Evolutionary conservation across 1,140 invertebrate species (phyloP).

Genomic region (Chelonus insularis): DNA sequence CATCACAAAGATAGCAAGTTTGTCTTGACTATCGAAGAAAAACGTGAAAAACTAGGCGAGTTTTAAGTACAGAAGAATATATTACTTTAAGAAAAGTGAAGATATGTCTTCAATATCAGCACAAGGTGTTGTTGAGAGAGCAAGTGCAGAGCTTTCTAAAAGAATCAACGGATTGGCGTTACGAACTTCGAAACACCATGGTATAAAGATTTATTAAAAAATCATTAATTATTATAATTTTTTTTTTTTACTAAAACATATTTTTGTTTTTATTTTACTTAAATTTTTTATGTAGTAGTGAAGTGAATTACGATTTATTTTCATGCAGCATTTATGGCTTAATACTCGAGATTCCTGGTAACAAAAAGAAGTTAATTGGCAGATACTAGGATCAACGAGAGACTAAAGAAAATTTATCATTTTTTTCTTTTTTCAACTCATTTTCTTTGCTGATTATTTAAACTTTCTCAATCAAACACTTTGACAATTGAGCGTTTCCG

Average conservation of each 20-base stretch:
- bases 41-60: no score
- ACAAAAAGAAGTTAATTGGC: slow-evolving; percentile 14
- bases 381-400: slow-evolving; percentile 23
- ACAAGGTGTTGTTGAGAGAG: slow-evolving; percentile 83
- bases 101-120: slow-evolving; percentile 69
- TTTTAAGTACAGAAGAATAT: no score
- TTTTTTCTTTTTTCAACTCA: no score
- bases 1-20: no score
- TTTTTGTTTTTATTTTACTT: neutral
- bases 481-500: neutral
- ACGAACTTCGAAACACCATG: slow-evolving; percentile 68
- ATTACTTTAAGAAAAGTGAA: no score
- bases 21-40: neutral
- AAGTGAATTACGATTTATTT: slow-evolving; percentile 11
- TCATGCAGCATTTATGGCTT: slow-evolving; percentile 22
- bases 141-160: slow-evolving; percentile 83
- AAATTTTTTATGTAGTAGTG: neutral
- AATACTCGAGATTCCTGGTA: slow-evolving; percentile 28
- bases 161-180: slow-evolving; percentile 83
- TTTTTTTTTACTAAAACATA: no score
- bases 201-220: slow-evolving; percentile 28
- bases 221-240: no score
- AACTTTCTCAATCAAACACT: neutral
- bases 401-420: neutral
- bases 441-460: neutral